phyloP scores from a whole-genome alignment of 1,140 invertebrate genomes.

The Cyrtorhinus lividipennis region DNA sequence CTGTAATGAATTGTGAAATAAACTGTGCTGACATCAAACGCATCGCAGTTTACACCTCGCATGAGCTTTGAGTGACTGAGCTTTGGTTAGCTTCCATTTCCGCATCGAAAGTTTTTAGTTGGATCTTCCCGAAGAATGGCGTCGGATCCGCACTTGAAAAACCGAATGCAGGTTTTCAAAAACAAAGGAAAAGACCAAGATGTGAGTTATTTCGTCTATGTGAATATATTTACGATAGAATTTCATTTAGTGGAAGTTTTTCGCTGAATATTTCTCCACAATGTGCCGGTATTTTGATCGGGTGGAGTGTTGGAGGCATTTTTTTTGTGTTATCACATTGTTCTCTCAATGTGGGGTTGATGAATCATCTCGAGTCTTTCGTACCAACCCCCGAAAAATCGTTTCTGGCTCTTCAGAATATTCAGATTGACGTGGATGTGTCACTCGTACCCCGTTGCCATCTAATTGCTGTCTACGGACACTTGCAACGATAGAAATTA shows the following conservation, averaged over 20 bases:
- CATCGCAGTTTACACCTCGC: not conserved
- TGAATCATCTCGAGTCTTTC: too few species aligned
- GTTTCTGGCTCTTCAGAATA: too few species aligned
- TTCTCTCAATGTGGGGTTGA: too few species aligned
- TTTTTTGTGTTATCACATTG: too few species aligned
- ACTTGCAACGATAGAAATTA: too few species aligned
- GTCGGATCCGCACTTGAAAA: constrained; percentile 55
- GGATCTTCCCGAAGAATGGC: constrained; percentile 39
- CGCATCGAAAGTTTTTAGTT: not conserved
- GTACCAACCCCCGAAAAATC: too few species aligned
- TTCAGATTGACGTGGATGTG: too few species aligned
- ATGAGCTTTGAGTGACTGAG: not conserved
- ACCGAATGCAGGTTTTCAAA: constrained; percentile 84
- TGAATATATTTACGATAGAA: not conserved
- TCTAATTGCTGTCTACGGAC: too few species aligned
- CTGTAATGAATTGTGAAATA: not conserved
- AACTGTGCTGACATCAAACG: not conserved
- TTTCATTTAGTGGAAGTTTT: not conserved
- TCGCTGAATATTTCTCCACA: too few species aligned
- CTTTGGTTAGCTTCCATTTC: not conserved
- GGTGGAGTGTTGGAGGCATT: too few species aligned
- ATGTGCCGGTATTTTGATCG: too few species aligned
- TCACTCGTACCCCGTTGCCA: too few species aligned
- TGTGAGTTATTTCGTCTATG: constrained; percentile 47
- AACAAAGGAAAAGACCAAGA: constrained; percentile 95